Evolutionary conservation across 2,888 invertebrate species (phyloP).

Genomic region (Oscheius myriophilus): DNA sequence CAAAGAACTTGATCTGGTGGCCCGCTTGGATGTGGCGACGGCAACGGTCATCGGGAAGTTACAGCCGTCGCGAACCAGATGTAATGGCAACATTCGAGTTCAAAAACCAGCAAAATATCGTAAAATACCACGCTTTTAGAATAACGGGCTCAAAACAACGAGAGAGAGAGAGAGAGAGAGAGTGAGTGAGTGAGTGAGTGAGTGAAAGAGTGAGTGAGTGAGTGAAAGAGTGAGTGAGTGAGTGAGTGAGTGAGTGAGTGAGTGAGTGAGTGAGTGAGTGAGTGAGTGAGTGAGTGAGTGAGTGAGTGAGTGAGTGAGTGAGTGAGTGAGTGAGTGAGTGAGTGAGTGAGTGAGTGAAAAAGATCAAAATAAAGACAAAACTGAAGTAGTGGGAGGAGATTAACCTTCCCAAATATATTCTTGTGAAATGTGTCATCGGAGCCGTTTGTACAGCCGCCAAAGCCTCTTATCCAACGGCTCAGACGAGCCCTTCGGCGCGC

Average conservation of each 20-base stretch:
- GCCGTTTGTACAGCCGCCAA: too few species aligned
- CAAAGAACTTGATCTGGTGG: conserved; percentile 29
- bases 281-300: conserved; percentile 7
- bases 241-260: too few species aligned
- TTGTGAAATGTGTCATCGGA: conserved; percentile 1
- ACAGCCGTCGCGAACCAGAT: too few species aligned
- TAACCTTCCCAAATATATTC: conserved; percentile 1
- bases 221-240: background rate
- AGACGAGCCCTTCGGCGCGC: too few species aligned
- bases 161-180: conserved; percentile 12
- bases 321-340: conserved; percentile 24
- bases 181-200: conserved; percentile 6
- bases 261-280: background rate
- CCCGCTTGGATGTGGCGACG: background rate
- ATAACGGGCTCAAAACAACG: conserved; percentile 10
- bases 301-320: conserved; percentile 22
- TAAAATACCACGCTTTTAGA: conserved; percentile 24
- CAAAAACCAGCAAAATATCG: background rate
- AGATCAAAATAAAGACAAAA: background rate
- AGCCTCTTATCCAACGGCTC: too few species aligned
- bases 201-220: too few species aligned
- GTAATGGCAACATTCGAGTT: background rate
- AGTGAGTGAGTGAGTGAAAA: conserved; percentile 4
- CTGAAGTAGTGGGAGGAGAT: background rate
- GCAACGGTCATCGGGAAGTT: too few species aligned